A percentile compares a stretch with the other conserved stretches of the same genome.
Conservation (phyloP, 2,797 vertebrate species). For the Dermochelys coriacea region DNA sequence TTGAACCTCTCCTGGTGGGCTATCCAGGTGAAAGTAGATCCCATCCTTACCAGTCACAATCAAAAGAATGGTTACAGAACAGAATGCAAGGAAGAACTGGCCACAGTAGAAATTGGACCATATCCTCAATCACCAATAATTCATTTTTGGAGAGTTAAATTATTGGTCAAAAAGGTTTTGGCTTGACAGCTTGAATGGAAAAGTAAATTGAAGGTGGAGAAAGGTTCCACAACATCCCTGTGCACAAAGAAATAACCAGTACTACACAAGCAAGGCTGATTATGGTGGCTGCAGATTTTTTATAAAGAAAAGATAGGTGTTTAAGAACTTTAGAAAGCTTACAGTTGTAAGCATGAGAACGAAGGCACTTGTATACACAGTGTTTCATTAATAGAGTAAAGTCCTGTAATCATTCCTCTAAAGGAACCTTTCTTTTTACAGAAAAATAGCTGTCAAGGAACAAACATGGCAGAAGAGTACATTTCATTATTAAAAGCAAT, state of each 20-base stretch:
- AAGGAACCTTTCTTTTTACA: neutral
- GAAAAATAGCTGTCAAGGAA: neutral
- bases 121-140: neutral
- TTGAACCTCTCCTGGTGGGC: too few species aligned
- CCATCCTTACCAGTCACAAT: neutral
- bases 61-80: neutral
- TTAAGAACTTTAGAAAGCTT: neutral
- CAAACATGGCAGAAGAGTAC: neutral
- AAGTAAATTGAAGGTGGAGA: neutral
- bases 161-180: neutral
- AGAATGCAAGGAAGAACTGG: neutral
- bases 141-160: neutral
- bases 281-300: neutral
- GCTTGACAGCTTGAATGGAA: neutral
- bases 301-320: neutral
- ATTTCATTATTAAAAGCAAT: neutral
- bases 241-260: neutral
- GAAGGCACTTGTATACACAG: neutral
- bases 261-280: neutral
- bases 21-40: neutral
- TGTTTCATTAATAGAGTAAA: neutral
- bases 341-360: neutral
- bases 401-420: neutral
- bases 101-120: accelerated
- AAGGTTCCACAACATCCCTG: neutral